A percentile compares a stretch with the other conserved stretches of the same genome.
Conservation (phyloP, 2,113 vertebrate species). For the Okapia johnstoni region DNA sequence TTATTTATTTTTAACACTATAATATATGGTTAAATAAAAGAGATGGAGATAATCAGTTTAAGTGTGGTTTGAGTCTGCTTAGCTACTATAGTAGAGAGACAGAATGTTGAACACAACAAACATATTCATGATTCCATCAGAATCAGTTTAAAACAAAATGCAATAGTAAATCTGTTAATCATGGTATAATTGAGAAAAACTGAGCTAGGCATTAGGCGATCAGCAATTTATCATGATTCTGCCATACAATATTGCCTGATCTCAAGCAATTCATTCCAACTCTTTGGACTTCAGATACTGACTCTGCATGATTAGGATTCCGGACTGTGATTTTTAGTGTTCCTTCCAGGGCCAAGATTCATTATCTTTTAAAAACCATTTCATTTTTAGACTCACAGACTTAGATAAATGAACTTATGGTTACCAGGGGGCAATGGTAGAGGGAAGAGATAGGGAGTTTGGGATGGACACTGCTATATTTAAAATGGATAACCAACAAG, state of each 20-base stretch:
- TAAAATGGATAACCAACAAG: neutral
- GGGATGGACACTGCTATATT: neutral
- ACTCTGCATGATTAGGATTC: neutral
- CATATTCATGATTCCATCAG: neutral
- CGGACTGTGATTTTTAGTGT: neutral
- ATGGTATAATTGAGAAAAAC: neutral
- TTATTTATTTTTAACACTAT: constrained; percentile 50
- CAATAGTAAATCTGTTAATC: neutral
- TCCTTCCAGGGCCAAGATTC: neutral
- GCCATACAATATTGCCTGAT: neutral
- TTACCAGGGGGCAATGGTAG: neutral
- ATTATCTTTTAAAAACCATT: neutral
- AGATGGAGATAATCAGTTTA: neutral
- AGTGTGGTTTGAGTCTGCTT: neutral
- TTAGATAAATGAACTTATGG: neutral
- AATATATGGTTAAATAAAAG: constrained; percentile 48
- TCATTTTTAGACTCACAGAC: neutral
- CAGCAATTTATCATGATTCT: neutral
- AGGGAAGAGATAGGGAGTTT: neutral
- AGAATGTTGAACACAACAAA: neutral
- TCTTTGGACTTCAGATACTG: neutral
- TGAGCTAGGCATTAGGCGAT: neutral
- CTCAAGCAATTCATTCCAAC: neutral
- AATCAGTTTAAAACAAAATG: neutral
- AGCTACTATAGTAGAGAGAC: neutral